These are phyloP conservation scores for Callimorpha dominula DNA, from an alignment of 2,888 invertebrate genomes.

Conservation along the genomic window DNA sequence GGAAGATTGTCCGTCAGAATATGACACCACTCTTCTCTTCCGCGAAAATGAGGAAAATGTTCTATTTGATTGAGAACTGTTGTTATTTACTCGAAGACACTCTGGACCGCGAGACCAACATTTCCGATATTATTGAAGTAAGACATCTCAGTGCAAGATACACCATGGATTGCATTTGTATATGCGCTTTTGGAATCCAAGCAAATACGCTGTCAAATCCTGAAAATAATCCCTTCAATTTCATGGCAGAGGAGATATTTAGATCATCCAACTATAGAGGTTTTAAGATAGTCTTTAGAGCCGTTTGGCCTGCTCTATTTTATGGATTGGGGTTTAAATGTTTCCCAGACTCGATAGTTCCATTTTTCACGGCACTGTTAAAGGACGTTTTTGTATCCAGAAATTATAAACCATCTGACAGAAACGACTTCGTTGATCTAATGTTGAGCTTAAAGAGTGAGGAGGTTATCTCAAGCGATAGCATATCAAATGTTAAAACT, in stretches of 20 bases:
- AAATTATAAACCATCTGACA: conserved; percentile 48
- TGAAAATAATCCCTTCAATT: conserved; percentile 54
- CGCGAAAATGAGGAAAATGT: conserved; percentile 72
- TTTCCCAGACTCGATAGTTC: conserved; percentile 51
- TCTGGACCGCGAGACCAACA: conserved; percentile 44
- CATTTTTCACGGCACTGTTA: conserved; percentile 59
- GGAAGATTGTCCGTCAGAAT: conserved; percentile 69
- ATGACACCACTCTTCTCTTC: conserved; percentile 67
- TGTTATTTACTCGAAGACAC: conserved; percentile 52
- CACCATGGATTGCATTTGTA: conserved; percentile 67
- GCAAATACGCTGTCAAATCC: conserved; percentile 34
- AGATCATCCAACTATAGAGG: conserved; percentile 48
- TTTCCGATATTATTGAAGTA: conserved; percentile 43
- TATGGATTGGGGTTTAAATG: conserved; percentile 56
- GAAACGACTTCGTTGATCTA: conserved; percentile 68
- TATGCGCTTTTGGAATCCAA: conserved; percentile 51
- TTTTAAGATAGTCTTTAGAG: conserved; percentile 47
- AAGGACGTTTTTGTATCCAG: conserved; percentile 57
- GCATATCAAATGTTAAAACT: conserved; percentile 52
- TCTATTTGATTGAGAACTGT: conserved; percentile 62
- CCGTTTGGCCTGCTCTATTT: conserved; percentile 66
- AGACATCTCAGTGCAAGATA: conserved; percentile 54
- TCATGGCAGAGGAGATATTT: conserved; percentile 57
- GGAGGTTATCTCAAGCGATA: conserved; percentile 56
- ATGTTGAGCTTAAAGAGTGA: conserved; percentile 60